Evolutionary conservation across 1,140 invertebrate genomes (phyloP).

Genomic region (Drosophila murphyi): DNA sequence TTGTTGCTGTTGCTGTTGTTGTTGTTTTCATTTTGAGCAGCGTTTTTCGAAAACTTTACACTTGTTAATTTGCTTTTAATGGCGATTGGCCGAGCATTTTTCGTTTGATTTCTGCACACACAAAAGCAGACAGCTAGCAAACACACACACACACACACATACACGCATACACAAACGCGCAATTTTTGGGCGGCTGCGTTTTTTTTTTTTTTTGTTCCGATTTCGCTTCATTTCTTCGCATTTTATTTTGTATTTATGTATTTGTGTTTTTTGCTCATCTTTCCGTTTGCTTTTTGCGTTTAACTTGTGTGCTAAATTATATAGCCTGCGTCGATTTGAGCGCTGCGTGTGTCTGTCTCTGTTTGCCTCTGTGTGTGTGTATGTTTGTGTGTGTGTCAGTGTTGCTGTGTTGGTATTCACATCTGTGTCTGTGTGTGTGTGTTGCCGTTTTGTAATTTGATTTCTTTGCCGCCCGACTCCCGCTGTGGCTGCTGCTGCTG

Average conservation of each 20-base stretch:
- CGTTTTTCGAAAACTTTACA: conserved; percentile 41
- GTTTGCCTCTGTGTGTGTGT: conserved; percentile 29
- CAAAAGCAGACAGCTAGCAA: not conserved
- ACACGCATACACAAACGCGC: conserved; percentile 23
- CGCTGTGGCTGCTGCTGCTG: conserved; percentile 47
- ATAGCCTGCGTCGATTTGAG: conserved; percentile 65
- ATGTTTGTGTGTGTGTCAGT: conserved; percentile 19
- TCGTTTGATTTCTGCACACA: conserved; percentile 61
- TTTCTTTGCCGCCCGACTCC: conserved; percentile 78
- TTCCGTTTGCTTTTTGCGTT: conserved; percentile 52
- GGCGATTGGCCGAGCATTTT: conserved; percentile 48
- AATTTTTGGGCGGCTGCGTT: conserved; percentile 55
- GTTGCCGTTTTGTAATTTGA: conserved; percentile 81
- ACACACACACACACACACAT: conserved; percentile 15
- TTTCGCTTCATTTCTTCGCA: conserved; percentile 35
- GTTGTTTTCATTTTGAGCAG: conserved; percentile 12
- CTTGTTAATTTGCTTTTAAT: conserved; percentile 72
- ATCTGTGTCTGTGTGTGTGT: conserved; percentile 50
- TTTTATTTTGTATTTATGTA: conserved; percentile 19
- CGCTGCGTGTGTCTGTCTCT: conserved; percentile 53
- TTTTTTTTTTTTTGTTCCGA: conserved; percentile 20
- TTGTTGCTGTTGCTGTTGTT: conserved; percentile 14
- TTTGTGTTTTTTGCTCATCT: conserved; percentile 42
- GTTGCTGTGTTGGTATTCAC: conserved; percentile 31
- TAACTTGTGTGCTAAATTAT: conserved; percentile 79